A percentile compares a stretch with the other conserved stretches of the same genome.
Evolutionary conservation across 2,113 vertebrate genomes (phyloP).

Genomic region (Acrocephalus arundinaceus): DNA sequence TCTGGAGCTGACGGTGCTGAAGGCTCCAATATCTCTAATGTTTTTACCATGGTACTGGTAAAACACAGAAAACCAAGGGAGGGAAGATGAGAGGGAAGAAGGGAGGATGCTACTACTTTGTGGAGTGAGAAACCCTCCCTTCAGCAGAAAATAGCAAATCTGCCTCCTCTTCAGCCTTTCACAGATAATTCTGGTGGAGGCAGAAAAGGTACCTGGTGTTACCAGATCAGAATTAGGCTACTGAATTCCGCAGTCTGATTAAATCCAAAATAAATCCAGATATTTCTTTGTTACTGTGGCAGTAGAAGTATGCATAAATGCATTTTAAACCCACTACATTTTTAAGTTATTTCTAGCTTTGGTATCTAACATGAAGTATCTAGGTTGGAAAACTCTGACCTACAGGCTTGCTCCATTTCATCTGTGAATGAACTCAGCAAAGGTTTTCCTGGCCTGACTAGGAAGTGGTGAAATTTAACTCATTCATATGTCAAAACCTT

Average conservation of each 20-base stretch:
- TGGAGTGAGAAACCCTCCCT: background rate
- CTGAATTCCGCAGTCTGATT: background rate
- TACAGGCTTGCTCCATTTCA: slow-evolving; percentile 34
- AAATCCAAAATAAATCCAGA: background rate
- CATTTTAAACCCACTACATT: background rate
- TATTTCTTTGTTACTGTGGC: background rate
- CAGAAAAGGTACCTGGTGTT: background rate
- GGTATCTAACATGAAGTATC: background rate
- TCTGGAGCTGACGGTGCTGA: background rate
- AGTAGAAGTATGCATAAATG: background rate
- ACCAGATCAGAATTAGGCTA: background rate
- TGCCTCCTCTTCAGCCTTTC: background rate
- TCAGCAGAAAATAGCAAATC: background rate
- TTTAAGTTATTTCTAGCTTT: background rate
- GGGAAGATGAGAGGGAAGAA: background rate
- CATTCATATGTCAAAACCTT: slow-evolving; percentile 28
- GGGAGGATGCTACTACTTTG: background rate
- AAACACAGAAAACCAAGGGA: background rate
- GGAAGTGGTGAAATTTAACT: slow-evolving; percentile 50
- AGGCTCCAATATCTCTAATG: background rate
- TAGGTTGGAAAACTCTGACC: slow-evolving; percentile 31
- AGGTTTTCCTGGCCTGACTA: slow-evolving; percentile 34
- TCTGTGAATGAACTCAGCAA: slow-evolving; percentile 35
- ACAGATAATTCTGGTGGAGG: background rate
- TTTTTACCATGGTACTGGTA: background rate